Base-by-base conservation (phyloP, 37 sponge, comb jelly and placozoan genomes). In the Dysidea cf. avara region DNA sequence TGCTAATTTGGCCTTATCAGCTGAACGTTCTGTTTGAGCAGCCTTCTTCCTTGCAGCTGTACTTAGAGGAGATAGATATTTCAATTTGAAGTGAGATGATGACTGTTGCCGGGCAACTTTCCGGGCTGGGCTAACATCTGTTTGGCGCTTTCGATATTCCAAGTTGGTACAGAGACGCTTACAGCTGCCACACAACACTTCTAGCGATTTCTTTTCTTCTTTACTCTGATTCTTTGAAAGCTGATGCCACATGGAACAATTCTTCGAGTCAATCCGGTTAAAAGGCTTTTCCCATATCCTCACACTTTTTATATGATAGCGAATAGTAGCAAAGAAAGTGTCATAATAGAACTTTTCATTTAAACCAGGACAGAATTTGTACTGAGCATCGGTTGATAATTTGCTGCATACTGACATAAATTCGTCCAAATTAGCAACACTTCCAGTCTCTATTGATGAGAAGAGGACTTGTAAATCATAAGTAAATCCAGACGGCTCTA, bases 281-380 rank as follows among this genome's bases (percentile, higher is more conserved):
- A 76, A n/a, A 20, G 77, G 77, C n/a, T 76, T 29, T 55, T 28
- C 20, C 16, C 55, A 38, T 53, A 34, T 54, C 25, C 77, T 76
- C 49, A 76, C 13, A 52, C 37, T 50, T 29, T 76, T 76, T 26
- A 56, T 53, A 48, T 76, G 66, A 31, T 64, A 76, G 50, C 77
- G 53, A 49, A 76, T 62, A 34, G 53, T 56, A 21, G 50, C 65
- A 76, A 30, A 64, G 36, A 64, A 62, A n/a, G 25, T 61, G 32
- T 50, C 51, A 4, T 74, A 30, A 31, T 63, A 50, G 6, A 6
- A 20, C n/a, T 57, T 18, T 22, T 55, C 38, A 34, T 73, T 31
- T 11, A 73, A 26, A n/a, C 77, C 66, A 36, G 77, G 77, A 64
- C 77, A 76, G 50, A 76, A 76, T 36, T 76, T 76, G 65, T 76